Evolutionary conservation across 53 echinoderm and acorn worm genomes (phyloP).

Genomic region (Echinarachnius parma): DNA sequence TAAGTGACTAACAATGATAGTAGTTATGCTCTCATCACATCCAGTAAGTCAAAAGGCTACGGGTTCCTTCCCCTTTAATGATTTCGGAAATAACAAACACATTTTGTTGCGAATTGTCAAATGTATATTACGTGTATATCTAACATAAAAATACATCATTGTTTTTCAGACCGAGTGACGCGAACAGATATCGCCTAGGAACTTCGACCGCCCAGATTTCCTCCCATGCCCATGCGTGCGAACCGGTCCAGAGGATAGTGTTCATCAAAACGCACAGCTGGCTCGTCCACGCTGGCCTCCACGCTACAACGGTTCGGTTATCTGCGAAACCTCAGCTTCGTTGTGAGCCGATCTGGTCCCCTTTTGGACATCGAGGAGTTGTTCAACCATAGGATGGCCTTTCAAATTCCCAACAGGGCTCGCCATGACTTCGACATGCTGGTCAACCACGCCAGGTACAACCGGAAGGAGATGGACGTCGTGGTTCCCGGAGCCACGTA

Average conservation of each 20-base stretch:
- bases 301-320: constrained; percentile 76
- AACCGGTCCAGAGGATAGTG: constrained; percentile 26
- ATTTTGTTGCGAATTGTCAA: too few species aligned
- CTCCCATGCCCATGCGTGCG: too few species aligned
- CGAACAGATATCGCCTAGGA: too few species aligned
- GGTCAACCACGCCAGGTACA: constrained; percentile 60
- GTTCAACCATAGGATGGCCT: constrained; percentile 18
- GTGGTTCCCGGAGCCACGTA: constrained; percentile 61
- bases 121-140: too few species aligned
- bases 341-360: constrained; percentile 20
- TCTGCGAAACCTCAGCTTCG: constrained; percentile 54
- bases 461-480: constrained; percentile 56
- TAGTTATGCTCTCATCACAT: too few species aligned
- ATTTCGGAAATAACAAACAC: too few species aligned
- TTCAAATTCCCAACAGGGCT: constrained; percentile 20
- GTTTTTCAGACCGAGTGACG: too few species aligned
- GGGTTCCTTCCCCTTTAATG: too few species aligned
- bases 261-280: constrained; percentile 76
- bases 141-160: too few species aligned
- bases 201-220: too few species aligned
- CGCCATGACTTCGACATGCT: constrained; percentile 53
- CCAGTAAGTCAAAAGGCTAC: too few species aligned
- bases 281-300: constrained; percentile 60
- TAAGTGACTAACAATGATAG: too few species aligned
- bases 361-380: constrained; percentile 3